phyloP scores from a whole-genome alignment of 2,113 vertebrate genomes.

The Apteryx mantelli region DNA sequence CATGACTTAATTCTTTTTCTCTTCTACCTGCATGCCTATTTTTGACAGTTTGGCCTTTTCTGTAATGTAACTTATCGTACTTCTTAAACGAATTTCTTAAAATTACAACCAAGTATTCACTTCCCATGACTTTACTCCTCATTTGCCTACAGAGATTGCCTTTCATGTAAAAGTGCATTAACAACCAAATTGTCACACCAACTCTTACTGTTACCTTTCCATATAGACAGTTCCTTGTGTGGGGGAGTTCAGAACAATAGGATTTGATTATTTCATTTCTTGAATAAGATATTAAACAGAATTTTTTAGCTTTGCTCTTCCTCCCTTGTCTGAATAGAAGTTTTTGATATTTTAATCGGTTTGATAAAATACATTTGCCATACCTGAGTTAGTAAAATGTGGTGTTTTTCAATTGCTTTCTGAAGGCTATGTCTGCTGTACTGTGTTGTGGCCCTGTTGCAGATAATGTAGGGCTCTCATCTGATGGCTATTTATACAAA shows the following conservation, averaged over 20 bases:
- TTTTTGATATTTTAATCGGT: not conserved
- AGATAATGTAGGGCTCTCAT: conserved; percentile 97
- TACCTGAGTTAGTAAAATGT: conserved; percentile 28
- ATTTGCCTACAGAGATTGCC: not conserved
- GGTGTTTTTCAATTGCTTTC: conserved; percentile 55
- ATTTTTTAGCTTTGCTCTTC: not conserved
- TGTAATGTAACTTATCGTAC: not conserved
- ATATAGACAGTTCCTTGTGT: not conserved
- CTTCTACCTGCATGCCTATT: not conserved
- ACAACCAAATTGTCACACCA: not conserved
- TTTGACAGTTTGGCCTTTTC: not conserved
- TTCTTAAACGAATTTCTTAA: not conserved
- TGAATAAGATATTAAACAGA: not conserved
- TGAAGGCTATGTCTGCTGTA: conserved; percentile 98
- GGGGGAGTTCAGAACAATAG: not conserved
- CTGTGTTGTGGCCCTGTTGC: conserved; percentile 97
- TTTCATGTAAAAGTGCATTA: not conserved
- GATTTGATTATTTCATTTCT: not conserved
- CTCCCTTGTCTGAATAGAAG: not conserved
- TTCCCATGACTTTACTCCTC: not conserved
- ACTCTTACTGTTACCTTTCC: not conserved
- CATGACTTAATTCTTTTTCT: not conserved
- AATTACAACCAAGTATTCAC: not conserved
- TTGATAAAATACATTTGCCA: not conserved
- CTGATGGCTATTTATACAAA: conserved; percentile 98